Percentiles rank a stretch among this genome's conserved stretches.
phyloP scores from a whole-genome alignment of 2,888 invertebrate species.

The Lucinisca nassula region DNA sequence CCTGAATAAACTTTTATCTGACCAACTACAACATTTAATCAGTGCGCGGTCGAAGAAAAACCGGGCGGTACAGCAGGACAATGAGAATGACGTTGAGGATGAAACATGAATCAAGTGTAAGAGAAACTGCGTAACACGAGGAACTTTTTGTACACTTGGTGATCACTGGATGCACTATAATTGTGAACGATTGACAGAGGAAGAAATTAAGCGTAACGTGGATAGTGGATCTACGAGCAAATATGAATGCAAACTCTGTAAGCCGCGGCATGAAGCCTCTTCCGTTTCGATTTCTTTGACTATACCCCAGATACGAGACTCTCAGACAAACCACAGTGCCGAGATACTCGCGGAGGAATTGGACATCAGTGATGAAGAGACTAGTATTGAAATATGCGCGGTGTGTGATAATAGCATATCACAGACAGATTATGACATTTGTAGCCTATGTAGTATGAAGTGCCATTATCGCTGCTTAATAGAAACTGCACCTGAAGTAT shows the following conservation, averaged over 20 bases:
- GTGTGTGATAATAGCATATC: not conserved
- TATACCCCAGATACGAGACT: not conserved
- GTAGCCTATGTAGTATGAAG: no score
- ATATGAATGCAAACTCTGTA: not conserved
- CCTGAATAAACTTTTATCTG: not conserved
- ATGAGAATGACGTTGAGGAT: not conserved
- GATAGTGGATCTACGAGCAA: not conserved
- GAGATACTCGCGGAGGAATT: not conserved
- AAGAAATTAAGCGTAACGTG: not conserved
- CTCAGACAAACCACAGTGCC: not conserved
- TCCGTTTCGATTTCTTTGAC: not conserved
- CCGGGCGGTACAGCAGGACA: not conserved
- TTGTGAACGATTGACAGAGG: not conserved
- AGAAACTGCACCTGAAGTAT: no score
- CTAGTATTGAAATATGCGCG: not conserved
- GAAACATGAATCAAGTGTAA: conserved; percentile 2
- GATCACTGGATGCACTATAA: conserved; percentile 21
- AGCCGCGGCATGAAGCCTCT: not conserved
- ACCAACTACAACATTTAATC: not conserved
- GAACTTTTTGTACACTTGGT: not conserved
- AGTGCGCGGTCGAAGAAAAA: not conserved
- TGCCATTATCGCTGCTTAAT: no score
- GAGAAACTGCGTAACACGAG: not conserved
- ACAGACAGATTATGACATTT: no score
- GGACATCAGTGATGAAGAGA: not conserved